Evolutionary conservation across 2,113 vertebrate genomes (phyloP), one percentile per base, ranked within the genome.

Genomic region (Saccopteryx bilineata): DNA sequence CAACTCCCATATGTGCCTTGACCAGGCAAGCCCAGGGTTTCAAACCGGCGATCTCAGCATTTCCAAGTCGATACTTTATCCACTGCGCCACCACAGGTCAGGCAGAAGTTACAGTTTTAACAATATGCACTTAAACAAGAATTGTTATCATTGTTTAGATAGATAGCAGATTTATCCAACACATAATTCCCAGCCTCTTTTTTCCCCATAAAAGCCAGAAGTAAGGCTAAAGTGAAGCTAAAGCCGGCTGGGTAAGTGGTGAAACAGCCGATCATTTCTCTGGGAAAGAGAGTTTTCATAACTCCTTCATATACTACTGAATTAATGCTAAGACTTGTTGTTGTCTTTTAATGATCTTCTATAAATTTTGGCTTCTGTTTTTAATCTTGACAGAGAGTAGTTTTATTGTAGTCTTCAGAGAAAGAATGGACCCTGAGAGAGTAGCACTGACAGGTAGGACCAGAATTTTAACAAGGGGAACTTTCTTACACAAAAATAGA

Each of bases 261-360:
- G 94, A 69, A 79, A 95, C 93, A 97, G 93, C 85, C 85, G 92
- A 93, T 95, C 97, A 94, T 97, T 96, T 98, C 93, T 90, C 87
- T 95, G 88, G 95, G 28, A 97, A 97, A 97, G 89, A 80, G 92
- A 93, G 97, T 97, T 97, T 98, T 97, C 79, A 81, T 97, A 97
- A 97, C 92, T 97, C 65, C 80, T 98, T 98, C 96, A 89, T 95
- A 97, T 39, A 65, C 96, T 82, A 91, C 91, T 98, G 97, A 97
- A 97, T 96, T 96, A 97, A 97, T 0, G 48, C 92, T 90, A 95
- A 97, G 93, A 96, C 96, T 98, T 93, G 96, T 90, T 96, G 80
- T 96, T 95, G 96, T 95, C 95, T 97, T 91, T 97, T 98, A 98
- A 98, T 98, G 98, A 98, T 96, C 90, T 89, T 93, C 76, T 96